Percentiles rank a stretch among this genome's conserved stretches.
Conservation (phyloP, 2,113 vertebrate genomes). For the Calyptomena viridis region DNA sequence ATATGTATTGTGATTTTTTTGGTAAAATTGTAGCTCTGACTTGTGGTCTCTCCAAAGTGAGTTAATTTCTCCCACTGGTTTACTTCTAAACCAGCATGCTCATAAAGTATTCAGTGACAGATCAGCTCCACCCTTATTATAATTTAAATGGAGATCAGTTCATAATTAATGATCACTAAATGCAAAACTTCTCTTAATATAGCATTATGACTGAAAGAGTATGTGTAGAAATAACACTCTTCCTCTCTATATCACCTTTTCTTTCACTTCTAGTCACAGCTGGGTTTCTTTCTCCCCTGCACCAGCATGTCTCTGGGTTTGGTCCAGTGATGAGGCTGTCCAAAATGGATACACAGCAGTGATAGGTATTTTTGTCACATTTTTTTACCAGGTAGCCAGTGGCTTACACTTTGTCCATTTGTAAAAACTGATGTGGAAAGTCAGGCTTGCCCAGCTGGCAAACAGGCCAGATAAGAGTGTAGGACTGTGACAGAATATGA, state of each 20-base stretch:
- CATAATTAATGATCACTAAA: neutral
- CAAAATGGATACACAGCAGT: neutral
- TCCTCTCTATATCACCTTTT: neutral
- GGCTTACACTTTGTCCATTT: neutral
- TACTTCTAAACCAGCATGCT: too few relatives aligned
- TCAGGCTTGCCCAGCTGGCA: neutral
- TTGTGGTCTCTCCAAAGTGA: too few relatives aligned
- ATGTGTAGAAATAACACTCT: neutral
- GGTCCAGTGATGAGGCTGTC: neutral
- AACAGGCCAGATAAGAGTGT: neutral
- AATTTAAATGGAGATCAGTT: neutral
- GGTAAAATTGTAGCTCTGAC: too few relatives aligned
- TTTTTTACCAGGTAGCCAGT: neutral
- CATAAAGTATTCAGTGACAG: neutral
- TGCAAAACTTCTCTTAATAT: neutral
- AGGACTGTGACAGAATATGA: neutral
- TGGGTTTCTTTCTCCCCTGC: neutral
- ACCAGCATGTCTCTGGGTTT: neutral
- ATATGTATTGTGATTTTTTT: too few relatives aligned
- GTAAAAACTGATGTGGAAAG: neutral
- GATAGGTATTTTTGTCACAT: neutral
- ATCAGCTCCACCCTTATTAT: neutral
- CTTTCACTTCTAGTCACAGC: neutral
- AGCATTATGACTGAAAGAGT: neutral
- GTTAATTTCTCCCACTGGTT: too few relatives aligned